Percentiles rank a stretch among this genome's conserved stretches.
Conservation (phyloP, 2,113 vertebrate genomes). For the Campylomormyrus tamandua region DNA sequence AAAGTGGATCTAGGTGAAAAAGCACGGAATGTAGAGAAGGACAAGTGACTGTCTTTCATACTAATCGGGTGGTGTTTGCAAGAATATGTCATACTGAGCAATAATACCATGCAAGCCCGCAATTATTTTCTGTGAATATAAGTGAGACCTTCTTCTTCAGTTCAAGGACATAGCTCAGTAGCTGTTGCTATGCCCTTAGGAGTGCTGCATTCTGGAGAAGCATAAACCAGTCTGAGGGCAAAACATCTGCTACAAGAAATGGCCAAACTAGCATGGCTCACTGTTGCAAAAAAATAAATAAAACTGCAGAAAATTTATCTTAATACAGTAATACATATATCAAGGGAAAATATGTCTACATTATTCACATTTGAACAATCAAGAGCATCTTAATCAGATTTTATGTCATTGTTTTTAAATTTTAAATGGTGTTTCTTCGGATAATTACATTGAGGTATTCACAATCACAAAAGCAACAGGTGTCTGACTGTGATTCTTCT, state of each 20-base stretch:
- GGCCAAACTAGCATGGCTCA: neutral
- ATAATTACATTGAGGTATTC: neutral
- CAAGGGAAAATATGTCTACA: neutral
- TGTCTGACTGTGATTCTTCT: neutral
- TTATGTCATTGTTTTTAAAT: neutral
- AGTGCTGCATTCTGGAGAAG: neutral
- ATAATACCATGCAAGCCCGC: conserved; percentile 48
- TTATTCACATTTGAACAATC: neutral
- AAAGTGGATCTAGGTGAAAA: conserved; percentile 29
- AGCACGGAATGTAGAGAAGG: conserved; percentile 46
- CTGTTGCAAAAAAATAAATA: neutral
- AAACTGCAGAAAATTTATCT: neutral
- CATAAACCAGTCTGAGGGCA: neutral
- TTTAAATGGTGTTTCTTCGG: neutral
- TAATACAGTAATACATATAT: neutral
- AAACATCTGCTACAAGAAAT: neutral
- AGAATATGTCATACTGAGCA: conserved; percentile 52
- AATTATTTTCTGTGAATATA: conserved; percentile 20
- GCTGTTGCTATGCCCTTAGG: neutral
- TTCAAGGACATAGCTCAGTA: conserved; percentile 8
- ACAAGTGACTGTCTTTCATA: conserved; percentile 21
- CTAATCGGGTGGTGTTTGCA: conserved; percentile 47
- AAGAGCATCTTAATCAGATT: neutral
- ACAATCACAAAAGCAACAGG: conserved; percentile 3
- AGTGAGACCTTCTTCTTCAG: neutral